Evolutionary conservation across 2,797 vertebrate genomes (phyloP).

Genomic region (Mareca strepera): DNA sequence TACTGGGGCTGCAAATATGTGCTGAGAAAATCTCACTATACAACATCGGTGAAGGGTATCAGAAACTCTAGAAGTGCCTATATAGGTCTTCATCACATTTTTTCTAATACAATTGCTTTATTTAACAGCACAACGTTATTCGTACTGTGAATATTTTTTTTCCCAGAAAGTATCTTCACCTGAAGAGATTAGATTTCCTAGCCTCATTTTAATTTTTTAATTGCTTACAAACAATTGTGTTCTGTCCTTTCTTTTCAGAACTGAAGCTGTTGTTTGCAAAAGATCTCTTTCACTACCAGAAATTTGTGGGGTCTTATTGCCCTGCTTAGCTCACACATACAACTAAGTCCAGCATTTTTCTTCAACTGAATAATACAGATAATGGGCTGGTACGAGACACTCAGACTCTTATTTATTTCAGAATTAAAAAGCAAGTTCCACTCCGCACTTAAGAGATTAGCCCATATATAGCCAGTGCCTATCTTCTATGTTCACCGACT

Average conservation of each 20-base stretch:
- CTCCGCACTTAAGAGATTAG: conserved; percentile 21
- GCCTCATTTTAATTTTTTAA: not conserved
- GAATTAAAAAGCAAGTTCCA: conserved; percentile 35
- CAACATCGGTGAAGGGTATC: not conserved
- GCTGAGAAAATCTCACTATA: not conserved
- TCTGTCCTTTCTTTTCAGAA: not conserved
- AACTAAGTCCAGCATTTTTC: conserved; percentile 29
- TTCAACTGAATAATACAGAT: conserved; percentile 40
- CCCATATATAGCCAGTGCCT: conserved; percentile 1
- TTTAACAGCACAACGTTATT: not conserved
- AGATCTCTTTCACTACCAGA: not conserved
- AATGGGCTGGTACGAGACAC: conserved; percentile 31
- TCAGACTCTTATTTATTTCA: conserved; percentile 42
- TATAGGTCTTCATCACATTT: not conserved
- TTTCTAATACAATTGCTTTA: not conserved
- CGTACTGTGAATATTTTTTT: not conserved
- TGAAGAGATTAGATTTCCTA: not conserved
- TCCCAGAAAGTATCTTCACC: not conserved
- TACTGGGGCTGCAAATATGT: not conserved
- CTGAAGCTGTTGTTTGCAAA: not conserved
- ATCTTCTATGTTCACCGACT: conserved; percentile 16
- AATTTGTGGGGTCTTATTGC: not conserved
- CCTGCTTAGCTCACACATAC: not conserved
- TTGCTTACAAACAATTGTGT: not conserved
- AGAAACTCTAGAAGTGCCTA: not conserved